Conservation (phyloP, 1,140 invertebrate species). For the Drosophila triauraria region DNA sequence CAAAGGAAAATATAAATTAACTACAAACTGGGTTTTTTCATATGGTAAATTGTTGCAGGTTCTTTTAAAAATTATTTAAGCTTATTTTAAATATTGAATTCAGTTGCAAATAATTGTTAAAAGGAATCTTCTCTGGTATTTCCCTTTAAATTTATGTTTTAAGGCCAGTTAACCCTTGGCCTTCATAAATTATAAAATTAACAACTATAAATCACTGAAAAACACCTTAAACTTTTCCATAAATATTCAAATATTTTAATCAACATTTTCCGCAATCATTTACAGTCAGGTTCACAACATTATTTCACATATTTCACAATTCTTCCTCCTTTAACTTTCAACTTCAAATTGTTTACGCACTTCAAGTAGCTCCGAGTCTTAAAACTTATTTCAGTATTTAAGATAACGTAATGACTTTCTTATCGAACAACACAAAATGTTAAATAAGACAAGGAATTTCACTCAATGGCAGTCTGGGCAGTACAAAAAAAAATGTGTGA, state of each 20-base stretch:
- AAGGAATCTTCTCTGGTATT: too few relatives aligned
- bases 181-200: too few relatives aligned
- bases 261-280: slow-evolving; percentile 1
- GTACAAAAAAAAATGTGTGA: slow-evolving; percentile 3
- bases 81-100: background rate
- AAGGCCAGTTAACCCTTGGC: too few relatives aligned
- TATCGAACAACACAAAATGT: slow-evolving; percentile 32
- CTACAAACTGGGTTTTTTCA: background rate
- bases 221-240: background rate
- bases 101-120: background rate
- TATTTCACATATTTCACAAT: slow-evolving; percentile 21
- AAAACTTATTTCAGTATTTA: slow-evolving; percentile 44
- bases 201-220: too few relatives aligned
- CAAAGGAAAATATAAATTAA: background rate
- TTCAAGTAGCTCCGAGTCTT: slow-evolving; percentile 39
- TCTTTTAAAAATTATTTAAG: background rate
- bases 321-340: slow-evolving; percentile 1
- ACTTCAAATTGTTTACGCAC: slow-evolving; percentile 31
- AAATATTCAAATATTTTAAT: slow-evolving; percentile 29
- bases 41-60: too few relatives aligned
- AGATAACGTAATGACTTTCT: slow-evolving; percentile 44
- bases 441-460: slow-evolving; percentile 13
- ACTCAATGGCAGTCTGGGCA: slow-evolving; percentile 6
- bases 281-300: slow-evolving; percentile 12
- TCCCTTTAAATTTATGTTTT: too few relatives aligned